Conservation (phyloP, 2,888 invertebrate species). For the Beris morrisii region DNA sequence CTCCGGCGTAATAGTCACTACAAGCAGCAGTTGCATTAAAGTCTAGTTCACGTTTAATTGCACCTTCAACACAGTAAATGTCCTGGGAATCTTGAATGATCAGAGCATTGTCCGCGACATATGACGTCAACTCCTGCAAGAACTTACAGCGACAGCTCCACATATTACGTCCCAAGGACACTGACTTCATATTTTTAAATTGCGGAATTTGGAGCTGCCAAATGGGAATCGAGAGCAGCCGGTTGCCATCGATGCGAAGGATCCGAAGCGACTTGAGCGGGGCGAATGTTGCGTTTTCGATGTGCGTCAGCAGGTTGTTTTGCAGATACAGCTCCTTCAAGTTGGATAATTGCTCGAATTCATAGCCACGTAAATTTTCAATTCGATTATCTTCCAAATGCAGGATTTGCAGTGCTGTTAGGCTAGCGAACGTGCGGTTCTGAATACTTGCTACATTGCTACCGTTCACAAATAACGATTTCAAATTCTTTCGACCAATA, state of each 20-base stretch:
- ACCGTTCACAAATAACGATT: conserved; percentile 81
- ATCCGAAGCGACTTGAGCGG: conserved; percentile 78
- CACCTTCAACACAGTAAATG: conserved; percentile 75
- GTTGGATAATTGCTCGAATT: conserved; percentile 81
- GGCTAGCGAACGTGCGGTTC: conserved; percentile 87
- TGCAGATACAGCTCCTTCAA: conserved; percentile 83
- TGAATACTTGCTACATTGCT: conserved; percentile 84
- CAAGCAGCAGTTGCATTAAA: conserved; percentile 80
- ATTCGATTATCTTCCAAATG: conserved; percentile 86
- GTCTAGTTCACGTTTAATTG: conserved; percentile 76
- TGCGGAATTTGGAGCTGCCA: conserved; percentile 65
- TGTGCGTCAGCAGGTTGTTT: conserved; percentile 77
- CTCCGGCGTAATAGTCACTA: conserved; percentile 83
- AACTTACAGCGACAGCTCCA: conserved; percentile 93
- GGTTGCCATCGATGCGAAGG: conserved; percentile 82
- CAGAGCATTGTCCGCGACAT: conserved; percentile 79
- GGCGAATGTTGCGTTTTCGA: conserved; percentile 78
- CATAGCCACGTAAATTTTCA: conserved; percentile 77
- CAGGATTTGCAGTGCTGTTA: conserved; percentile 77
- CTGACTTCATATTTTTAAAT: conserved; percentile 54
- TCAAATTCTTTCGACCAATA: conserved; percentile 88
- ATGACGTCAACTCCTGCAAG: conserved; percentile 79
- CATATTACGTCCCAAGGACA: conserved; percentile 73
- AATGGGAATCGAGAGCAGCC: conserved; percentile 76
- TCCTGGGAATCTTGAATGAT: conserved; percentile 80